phyloP scores from a whole-genome alignment of 53 echinoderm and acorn worm species.

The Glandiceps talaboti region DNA sequence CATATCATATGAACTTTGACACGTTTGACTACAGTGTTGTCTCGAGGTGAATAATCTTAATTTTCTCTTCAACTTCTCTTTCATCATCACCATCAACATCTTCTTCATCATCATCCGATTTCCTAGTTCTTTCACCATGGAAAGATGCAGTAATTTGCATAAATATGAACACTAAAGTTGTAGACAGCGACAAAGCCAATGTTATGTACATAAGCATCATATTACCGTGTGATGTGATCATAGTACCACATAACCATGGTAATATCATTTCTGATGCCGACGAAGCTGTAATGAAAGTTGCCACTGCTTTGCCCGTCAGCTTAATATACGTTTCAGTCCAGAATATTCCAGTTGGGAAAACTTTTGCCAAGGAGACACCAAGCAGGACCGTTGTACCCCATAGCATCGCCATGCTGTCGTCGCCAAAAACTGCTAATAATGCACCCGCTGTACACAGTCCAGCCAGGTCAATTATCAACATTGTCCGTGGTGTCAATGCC shows the following conservation, averaged over 20 bases:
- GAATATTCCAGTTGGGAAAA: conserved; percentile 82
- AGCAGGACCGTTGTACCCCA: conserved; percentile 57
- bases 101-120: too few relatives aligned
- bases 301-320: conserved; percentile 57
- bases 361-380: conserved; percentile 77
- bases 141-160: conserved; percentile 7
- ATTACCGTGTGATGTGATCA: conserved; percentile 17
- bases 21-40: too few relatives aligned
- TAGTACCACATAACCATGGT: conserved; percentile 38
- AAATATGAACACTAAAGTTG: conserved; percentile 29
- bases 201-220: conserved; percentile 72
- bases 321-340: conserved; percentile 75
- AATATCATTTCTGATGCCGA: conserved; percentile 82
- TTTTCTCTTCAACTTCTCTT: too few relatives aligned
- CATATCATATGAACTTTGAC: too few relatives aligned
- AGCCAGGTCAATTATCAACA: conserved; percentile 48
- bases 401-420: conserved; percentile 15
- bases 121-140: not conserved
- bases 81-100: too few relatives aligned
- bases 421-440: conserved; percentile 22
- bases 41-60: too few relatives aligned
- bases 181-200: conserved; percentile 20
- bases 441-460: conserved; percentile 38
- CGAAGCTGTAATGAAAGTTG: conserved; percentile 53
- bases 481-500: conserved; percentile 34